Evolutionary conservation across 1,140 invertebrate genomes (phyloP), one percentile per base, ranked within the genome.

Genomic region (Oryctes rhinoceros): DNA sequence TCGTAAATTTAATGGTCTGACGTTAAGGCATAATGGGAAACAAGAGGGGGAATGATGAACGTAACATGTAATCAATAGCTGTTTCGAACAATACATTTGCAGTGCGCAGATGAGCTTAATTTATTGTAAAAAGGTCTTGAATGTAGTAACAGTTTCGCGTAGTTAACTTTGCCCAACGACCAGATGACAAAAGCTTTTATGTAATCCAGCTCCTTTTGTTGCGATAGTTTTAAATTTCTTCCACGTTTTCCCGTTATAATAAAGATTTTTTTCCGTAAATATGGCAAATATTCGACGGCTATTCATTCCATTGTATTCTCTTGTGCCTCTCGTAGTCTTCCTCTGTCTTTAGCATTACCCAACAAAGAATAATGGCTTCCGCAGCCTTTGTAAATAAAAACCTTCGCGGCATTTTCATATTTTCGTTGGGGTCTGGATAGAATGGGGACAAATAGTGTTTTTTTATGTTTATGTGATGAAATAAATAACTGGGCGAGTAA

Each of bases 11-110:
- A 71, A 71, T 71, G 9, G 65, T 37, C 65, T 71, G 65, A 71
- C 65, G 35, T 71, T 71, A 71, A 71, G 65, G 65, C 13, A 71
- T 71, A 71, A 71, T 71, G 65, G 65, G 65, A 24, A 10, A 71
- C 65, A 37, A 24, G 53, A 30, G 15, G 20, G 65, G 24, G 65
- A 24, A 24, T 24, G 65, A 10, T 71, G 65, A 71, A 15, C 13
- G 65, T 24, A 71, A 71, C 65, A 24, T 71, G 65, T 71, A 71
- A 71, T 71, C 65, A 71, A 71, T 71, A 71, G 20, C 65, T 71
- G 37, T 71, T 37, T 24, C 0, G 65, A 37, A 37, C 65, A 71
- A 71, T 71, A 71, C 65, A 15, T 71, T 71, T 71, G 7, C 20
- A 35, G 11, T 71, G 18, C 20, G 24, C 13, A 5, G 20, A 13